Percentiles rank a stretch among this genome's conserved stretches.
Evolutionary conservation across 1,140 invertebrate genomes (phyloP).

Genomic region (Arctopsyche grandis): DNA sequence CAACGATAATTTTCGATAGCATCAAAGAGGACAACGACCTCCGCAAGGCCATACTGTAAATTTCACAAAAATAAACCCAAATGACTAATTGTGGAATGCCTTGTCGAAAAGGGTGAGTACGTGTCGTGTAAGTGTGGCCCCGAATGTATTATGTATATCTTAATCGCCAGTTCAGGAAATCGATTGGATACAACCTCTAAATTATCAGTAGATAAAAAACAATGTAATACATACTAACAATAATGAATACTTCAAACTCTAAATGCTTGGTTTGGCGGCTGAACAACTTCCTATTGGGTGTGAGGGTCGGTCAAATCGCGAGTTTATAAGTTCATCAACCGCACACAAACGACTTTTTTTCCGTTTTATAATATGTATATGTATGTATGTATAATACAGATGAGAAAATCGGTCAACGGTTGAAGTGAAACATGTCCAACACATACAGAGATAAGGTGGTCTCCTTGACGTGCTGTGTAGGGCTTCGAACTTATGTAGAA

Average conservation of each 20-base stretch:
- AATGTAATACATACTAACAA: background rate
- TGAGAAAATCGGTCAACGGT: constrained; percentile 24
- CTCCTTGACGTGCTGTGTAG: background rate
- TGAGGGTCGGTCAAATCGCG: constrained; percentile 9
- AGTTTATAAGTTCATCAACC: background rate
- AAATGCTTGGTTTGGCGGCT: background rate
- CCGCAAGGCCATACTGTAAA: background rate
- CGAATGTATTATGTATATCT: too few relatives aligned
- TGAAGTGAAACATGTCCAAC: background rate
- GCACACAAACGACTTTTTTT: background rate
- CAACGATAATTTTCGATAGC: background rate
- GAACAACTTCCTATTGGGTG: constrained; percentile 1
- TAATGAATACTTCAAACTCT: background rate
- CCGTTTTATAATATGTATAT: background rate
- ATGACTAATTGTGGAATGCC: too few relatives aligned
- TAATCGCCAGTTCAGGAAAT: background rate
- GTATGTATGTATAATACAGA: background rate
- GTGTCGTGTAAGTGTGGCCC: background rate
- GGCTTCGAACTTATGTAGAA: constrained; percentile 39
- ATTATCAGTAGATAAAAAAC: background rate
- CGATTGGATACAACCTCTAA: constrained; percentile 9
- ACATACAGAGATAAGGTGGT: background rate
- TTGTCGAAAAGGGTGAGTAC: background rate
- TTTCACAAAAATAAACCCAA: background rate
- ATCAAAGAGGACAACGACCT: constrained; percentile 14